A percentile compares a stretch with the other conserved stretches of the same genome.
These are phyloP conservation scores for Athalia rosae DNA, from an alignment of 2,888 invertebrate species.

Conservation along the genomic window DNA sequence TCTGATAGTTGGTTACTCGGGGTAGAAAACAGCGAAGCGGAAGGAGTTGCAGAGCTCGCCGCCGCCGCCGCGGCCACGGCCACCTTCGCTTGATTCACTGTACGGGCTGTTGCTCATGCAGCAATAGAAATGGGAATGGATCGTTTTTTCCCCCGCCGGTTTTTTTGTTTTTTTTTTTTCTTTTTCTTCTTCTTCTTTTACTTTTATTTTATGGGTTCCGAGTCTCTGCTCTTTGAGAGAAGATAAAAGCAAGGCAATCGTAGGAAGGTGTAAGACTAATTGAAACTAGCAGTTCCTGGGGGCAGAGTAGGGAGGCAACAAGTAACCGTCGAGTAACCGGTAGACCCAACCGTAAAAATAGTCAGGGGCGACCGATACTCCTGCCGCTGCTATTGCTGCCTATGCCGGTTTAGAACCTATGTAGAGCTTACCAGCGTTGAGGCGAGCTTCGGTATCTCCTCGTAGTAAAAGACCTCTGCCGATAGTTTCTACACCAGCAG, in stretches of 20 bases:
- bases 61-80: too few species aligned
- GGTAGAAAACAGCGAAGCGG: too few species aligned
- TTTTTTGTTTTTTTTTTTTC: too few species aligned
- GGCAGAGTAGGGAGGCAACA: constrained; percentile 6
- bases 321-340: constrained; percentile 37
- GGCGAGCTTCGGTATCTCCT: too few species aligned
- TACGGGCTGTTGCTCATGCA: too few species aligned
- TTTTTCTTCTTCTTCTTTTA: background rate
- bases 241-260: constrained; percentile 12
- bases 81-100: too few species aligned
- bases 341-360: constrained; percentile 30
- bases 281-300: constrained; percentile 35
- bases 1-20: too few species aligned
- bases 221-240: background rate
- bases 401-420: constrained; percentile 4
- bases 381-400: background rate
- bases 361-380: background rate
- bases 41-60: too few species aligned
- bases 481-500: too few species aligned
- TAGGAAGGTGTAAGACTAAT: constrained; percentile 44
- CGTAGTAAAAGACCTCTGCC: too few species aligned
- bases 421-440: background rate
- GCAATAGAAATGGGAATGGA: too few species aligned
- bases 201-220: background rate
- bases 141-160: too few species aligned